Base-by-base conservation (phyloP, 1,140 invertebrate genomes). In the Brachionus paranguensis region DNA sequence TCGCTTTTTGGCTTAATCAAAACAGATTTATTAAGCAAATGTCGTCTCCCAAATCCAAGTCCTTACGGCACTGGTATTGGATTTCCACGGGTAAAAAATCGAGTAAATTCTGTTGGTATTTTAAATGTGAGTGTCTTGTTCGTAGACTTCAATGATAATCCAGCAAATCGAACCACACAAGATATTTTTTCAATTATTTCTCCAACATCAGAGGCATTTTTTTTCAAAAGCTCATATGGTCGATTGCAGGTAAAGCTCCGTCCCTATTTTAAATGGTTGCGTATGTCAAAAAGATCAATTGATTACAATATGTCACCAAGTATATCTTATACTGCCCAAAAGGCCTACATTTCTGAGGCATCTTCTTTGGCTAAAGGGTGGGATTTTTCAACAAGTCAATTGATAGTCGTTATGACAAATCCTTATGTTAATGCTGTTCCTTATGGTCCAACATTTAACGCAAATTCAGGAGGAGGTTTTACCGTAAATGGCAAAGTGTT, bases 351-450 rank as follows among this genome's bases (percentile, higher is more conserved):
- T n/a, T 64, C 55, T 11, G 55, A 64, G 27, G 55, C 55, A 12
- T 47, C 45, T 6, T 47, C 45, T 11, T 47, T 47, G 45, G 45
- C 45, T n/a, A 12, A 11, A 47, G 12, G 10, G 8, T 68, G 27
- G 27, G 64, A 68, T 68, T 68, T 68, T 68, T 68, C 64, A 68
- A 68, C 64, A 68, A 68, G 64, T 68, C 64, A 68, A 68, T 12
- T 68, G 64, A 68, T 68, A 29, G 64, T 68, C 7, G 64, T 68
- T 27, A 68, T 68, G 10, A 68, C 64, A 33, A 27, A 68, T 68
- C 64, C 64, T 68, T 33, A 68, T 68, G 64, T 29, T 14, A 27
- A 14, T 33, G 20, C 24, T 12, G 64, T 68, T 12, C 27, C 64
- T 2, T 68, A 68, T 37, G 64, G 64, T 12, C 20, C 64, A 27